Base-by-base conservation (phyloP, 2,797 vertebrate genomes). In the Sciurus vulgaris region DNA sequence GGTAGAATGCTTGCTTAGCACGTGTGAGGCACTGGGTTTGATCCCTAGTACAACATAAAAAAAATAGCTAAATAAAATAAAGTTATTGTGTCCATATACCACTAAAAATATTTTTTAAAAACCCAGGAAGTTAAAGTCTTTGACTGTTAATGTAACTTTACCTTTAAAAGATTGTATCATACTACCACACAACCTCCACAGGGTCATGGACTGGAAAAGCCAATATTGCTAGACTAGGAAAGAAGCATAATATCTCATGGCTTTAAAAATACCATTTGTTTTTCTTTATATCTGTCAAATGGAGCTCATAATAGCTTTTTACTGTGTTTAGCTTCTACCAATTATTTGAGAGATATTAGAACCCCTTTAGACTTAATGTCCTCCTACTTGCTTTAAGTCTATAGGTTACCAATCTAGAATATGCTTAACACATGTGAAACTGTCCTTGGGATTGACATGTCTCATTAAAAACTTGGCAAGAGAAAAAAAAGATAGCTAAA, bases 381-480 rank as follows among this genome's bases (percentile, higher is more conserved):
- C 41, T 92, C 51, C 26, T 77, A 5, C 1, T 30, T 1, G 38
- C 35, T 70, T 1, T 38, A 73, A 49, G 59, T 44, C 49, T 18
- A 44, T 18, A 76, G 28, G 17, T 28, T 38, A 14, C 14, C 17
- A 49, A 38, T 28, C 20, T 17, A 9, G 5, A 86, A 85, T 26
- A 90, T 49, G 11, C 41, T 38, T 26, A 51, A 76, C 49, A 38
- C 44, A 47, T 2, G 63, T 41, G 59, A 86, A 81, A 28, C 33
- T 83, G 24, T 56, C 69, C 73, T 28, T 20, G 47, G 63, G 17
- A 33, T 94, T 63, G 0, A 8, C 90, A n/a, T 2, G 33, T 94
- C 30, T 95, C 73, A 89, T 86, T 76, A 95, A 82, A 86, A 85
- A 33, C 22, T 72, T 94, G 49, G 61, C n/a, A 85, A 82, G 65